Evolutionary conservation across 2,888 invertebrate genomes (phyloP).

Genomic region (Hypselothyrea guttata): DNA sequence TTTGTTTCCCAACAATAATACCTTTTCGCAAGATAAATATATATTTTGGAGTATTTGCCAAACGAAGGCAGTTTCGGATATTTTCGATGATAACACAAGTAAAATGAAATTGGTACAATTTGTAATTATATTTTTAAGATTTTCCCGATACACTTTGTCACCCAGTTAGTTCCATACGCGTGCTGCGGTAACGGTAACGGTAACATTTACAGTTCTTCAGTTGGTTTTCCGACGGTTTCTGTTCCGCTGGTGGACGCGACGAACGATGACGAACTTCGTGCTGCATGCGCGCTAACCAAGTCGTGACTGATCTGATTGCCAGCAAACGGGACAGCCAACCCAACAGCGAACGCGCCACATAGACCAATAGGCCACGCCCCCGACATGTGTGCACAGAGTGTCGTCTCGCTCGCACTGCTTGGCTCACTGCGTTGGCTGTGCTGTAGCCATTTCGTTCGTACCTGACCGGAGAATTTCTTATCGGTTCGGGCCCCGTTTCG

Average conservation of each 20-base stretch:
- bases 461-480: conserved; percentile 34
- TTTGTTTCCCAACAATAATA: no score
- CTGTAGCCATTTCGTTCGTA: conserved; percentile 17
- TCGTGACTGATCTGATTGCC: conserved; percentile 70
- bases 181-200: conserved; percentile 1
- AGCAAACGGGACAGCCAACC: conserved; percentile 53
- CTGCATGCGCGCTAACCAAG: conserved; percentile 75
- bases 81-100: no score
- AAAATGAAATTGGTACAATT: no score
- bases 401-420: background rate
- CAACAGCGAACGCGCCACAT: conserved; percentile 18
- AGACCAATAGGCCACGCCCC: conserved; percentile 11
- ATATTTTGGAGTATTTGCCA: conserved; percentile 9
- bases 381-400: conserved; percentile 1
- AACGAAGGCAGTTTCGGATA: conserved; percentile 10
- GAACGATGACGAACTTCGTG: conserved; percentile 64
- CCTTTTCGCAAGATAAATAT: conserved; percentile 28
- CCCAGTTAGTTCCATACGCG: background rate
- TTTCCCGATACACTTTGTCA: conserved; percentile 15
- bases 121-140: no score
- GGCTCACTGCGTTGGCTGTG: background rate
- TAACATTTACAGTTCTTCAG: conserved; percentile 9
- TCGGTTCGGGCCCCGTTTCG: conserved; percentile 46
- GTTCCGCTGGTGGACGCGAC: conserved; percentile 46
- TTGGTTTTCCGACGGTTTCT: conserved; percentile 50